Evolutionary conservation across 2,888 invertebrate genomes (phyloP).

Genomic region (Agriotes lineatus): DNA sequence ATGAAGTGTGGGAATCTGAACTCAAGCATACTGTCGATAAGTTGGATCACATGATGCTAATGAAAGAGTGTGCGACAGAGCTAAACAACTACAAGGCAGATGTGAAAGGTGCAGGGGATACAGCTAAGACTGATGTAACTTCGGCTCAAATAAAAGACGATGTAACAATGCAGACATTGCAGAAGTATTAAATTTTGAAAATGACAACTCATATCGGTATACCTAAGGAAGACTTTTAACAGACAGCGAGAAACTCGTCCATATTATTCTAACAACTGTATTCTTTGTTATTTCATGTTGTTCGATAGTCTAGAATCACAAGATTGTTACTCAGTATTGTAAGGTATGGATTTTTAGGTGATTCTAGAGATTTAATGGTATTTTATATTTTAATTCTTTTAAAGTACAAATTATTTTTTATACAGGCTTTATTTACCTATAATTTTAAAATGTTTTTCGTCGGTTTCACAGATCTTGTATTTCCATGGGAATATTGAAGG

Average conservation of each 20-base stretch:
- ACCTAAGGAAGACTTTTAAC: not conserved
- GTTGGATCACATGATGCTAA: conserved; percentile 78
- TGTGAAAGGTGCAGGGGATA: conserved; percentile 15
- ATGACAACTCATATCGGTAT: conserved; percentile 21
- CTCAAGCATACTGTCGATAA: conserved; percentile 80
- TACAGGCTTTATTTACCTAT: not conserved
- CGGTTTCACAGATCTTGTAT: too few relatives aligned
- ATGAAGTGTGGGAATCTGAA: conserved; percentile 81
- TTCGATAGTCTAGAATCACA: conserved; percentile 4
- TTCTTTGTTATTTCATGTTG: conserved; percentile 1
- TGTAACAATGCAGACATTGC: not conserved
- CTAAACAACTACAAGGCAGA: conserved; percentile 61
- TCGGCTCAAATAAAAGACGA: conserved; percentile 13
- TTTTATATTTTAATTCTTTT: conserved; percentile 13
- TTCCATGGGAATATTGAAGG: too few relatives aligned
- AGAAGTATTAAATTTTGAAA: conserved; percentile 22
- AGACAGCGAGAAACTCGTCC: conserved; percentile 17
- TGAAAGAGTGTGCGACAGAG: conserved; percentile 74
- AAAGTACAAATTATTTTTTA: conserved; percentile 29
- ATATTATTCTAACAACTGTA: not conserved
- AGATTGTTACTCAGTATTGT: not conserved
- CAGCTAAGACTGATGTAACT: conserved; percentile 21
- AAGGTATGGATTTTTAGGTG: too few relatives aligned
- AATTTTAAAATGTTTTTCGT: not conserved
- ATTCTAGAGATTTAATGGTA: conserved; percentile 4